phyloP scores from a whole-genome alignment of 2,797 vertebrate genomes.

The Atherinosoma microstoma region DNA sequence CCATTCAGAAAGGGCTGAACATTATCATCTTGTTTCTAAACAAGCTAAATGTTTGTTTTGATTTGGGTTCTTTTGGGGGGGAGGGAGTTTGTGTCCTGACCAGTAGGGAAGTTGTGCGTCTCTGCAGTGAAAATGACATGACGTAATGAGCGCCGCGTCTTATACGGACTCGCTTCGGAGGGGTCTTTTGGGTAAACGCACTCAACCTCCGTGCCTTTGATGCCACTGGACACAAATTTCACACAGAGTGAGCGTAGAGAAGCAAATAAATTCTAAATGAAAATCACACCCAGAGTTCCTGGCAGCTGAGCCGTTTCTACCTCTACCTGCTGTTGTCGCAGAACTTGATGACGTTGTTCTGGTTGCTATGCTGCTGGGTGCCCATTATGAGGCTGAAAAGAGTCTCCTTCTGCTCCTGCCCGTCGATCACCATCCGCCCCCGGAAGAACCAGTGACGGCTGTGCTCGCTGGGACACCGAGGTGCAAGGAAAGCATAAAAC shows the following conservation, averaged over 20 bases:
- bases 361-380: constrained; percentile 90
- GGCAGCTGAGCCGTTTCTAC: not conserved
- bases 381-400: constrained; percentile 92
- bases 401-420: constrained; percentile 82
- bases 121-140: constrained; percentile 95
- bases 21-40: not conserved
- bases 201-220: constrained; percentile 84
- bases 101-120: constrained; percentile 96
- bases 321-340: constrained; percentile 95
- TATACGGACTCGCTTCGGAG: constrained; percentile 81
- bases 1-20: not conserved
- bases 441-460: constrained; percentile 97
- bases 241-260: not conserved
- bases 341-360: constrained; percentile 95
- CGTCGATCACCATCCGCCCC: constrained; percentile 87
- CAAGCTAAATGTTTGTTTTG: not conserved
- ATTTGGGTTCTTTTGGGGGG: not conserved
- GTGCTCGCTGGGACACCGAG: constrained; percentile 87
- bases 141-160: constrained; percentile 76
- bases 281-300: not conserved
- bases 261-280: not conserved
- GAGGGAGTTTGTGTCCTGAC: constrained; percentile 63
- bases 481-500: constrained; percentile 3
- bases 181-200: constrained; percentile 86
- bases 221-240: constrained; percentile 81